These are phyloP conservation scores for Falco biarmicus DNA, from an alignment of 2,797 vertebrate genomes.

Conservation along the genomic window DNA sequence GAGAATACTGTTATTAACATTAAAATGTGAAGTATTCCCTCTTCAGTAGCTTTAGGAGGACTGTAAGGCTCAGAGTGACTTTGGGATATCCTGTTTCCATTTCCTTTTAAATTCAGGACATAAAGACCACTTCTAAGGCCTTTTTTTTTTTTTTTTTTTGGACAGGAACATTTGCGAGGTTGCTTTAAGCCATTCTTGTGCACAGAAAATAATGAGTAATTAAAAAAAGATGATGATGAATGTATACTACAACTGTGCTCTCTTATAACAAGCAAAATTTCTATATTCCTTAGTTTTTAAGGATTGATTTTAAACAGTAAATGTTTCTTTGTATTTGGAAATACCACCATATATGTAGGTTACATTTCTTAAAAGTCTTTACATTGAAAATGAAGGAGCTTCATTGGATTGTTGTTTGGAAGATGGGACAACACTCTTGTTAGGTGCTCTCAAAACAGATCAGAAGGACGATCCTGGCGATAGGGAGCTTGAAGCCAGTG, in stretches of 20 bases:
- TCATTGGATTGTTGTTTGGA: not conserved
- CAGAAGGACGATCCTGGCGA: not conserved
- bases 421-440: not conserved
- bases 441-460: not conserved
- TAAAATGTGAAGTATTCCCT: not conserved
- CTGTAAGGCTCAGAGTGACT: not conserved
- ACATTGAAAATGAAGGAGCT: not conserved
- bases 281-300: not conserved
- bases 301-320: not conserved
- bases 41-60: not conserved
- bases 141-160: slow-evolving; percentile 35
- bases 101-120: not conserved
- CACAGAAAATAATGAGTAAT: not conserved
- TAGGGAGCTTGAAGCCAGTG: not conserved
- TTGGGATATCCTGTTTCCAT: not conserved
- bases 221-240: not conserved
- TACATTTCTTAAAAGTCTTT: not conserved
- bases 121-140: not conserved
- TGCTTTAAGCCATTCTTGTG: not conserved
- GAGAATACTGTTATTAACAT: not conserved
- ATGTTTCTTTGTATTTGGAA: not conserved
- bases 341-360: not conserved
- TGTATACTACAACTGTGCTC: not conserved
- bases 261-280: not conserved
- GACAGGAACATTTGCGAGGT: not conserved